Evolutionary conservation across 2,113 vertebrate genomes (phyloP), one percentile per base, ranked within the genome.

Genomic region (Oryzias curvinotus): DNA sequence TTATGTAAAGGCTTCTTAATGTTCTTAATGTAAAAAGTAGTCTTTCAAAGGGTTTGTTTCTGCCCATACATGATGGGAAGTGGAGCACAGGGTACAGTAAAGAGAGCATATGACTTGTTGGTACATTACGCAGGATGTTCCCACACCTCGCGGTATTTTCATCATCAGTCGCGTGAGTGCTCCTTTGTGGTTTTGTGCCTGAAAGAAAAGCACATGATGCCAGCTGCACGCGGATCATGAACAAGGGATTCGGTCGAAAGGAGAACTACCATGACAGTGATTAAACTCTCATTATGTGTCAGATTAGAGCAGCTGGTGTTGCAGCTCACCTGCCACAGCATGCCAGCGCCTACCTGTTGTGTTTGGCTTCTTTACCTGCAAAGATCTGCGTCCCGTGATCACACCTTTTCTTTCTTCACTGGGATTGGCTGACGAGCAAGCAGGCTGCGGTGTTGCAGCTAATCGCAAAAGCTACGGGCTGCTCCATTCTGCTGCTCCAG

Each of bases 401-500:
- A 65, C 81, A 82, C 72, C 73, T 81, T 82, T 67, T 42, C 60
- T 43, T 64, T 67, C 69, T 42, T 65, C 56, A 56, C 36, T 1
- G 16, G 7, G 58, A 85, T 79, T 83, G 78, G 82, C 64, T 44
- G 53, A 57, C 25, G 41, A 60, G 19, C 49, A 52, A 65, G 82
- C 81, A 85, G 81, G 66, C 68, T 80, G 79, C 76, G 76, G 80
- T 76, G 73, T 78, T 68, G 56, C 75, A 81, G 72, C 90, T 84
- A 92, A 92, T 91, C 73, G 84, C 70, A 18, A 42, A 56, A 79
- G 73, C 68, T 60, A 71, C 73, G 84, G 79, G 87, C 62, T 18
- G 84, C 80, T 80, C 75, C 81, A 77, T 79, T 87, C 74, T 75
- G 54, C 78, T 41, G 84, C 87, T 86, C 49, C 41, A 83, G 84